These are phyloP conservation scores for Trachurus trachurus DNA, from an alignment of 2,797 vertebrate species.

Conservation along the genomic window DNA sequence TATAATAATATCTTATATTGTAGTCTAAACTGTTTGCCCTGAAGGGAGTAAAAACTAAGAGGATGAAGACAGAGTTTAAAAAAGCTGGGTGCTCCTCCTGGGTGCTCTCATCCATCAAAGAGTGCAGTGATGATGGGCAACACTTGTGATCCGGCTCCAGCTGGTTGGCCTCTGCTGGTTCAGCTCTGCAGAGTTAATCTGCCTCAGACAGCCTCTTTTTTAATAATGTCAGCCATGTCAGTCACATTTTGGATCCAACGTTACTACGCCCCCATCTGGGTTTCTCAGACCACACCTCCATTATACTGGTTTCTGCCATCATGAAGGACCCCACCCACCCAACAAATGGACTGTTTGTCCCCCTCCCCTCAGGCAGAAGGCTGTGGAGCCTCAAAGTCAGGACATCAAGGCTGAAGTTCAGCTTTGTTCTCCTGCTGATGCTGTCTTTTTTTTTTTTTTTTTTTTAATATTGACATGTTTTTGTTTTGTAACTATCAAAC, in stretches of 20 bases:
- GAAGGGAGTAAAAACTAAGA: not conserved
- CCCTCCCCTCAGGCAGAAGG: too few relatives aligned
- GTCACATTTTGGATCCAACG: not conserved
- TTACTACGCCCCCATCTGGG: too few relatives aligned
- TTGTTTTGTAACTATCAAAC: too few relatives aligned
- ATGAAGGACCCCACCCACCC: too few relatives aligned
- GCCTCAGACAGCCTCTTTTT: not conserved
- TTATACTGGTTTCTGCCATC: too few relatives aligned
- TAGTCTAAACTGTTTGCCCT: not conserved
- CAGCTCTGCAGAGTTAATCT: not conserved
- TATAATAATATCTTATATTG: not conserved
- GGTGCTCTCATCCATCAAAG: not conserved
- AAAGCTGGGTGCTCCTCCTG: not conserved
- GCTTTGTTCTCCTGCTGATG: too few relatives aligned
- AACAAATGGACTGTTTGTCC: too few relatives aligned
- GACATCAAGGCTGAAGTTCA: too few relatives aligned
- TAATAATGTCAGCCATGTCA: not conserved
- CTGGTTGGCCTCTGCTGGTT: not conserved
- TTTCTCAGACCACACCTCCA: too few relatives aligned
- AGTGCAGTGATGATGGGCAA: not conserved
- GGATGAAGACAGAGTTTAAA: not conserved
- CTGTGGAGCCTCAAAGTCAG: too few relatives aligned
- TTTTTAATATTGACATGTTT: too few relatives aligned
- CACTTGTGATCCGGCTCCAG: slow-evolving; percentile 1
- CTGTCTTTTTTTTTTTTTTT: too few relatives aligned